Base-by-base conservation (phyloP, 2,888 invertebrate species). In the Metellina segmentata region DNA sequence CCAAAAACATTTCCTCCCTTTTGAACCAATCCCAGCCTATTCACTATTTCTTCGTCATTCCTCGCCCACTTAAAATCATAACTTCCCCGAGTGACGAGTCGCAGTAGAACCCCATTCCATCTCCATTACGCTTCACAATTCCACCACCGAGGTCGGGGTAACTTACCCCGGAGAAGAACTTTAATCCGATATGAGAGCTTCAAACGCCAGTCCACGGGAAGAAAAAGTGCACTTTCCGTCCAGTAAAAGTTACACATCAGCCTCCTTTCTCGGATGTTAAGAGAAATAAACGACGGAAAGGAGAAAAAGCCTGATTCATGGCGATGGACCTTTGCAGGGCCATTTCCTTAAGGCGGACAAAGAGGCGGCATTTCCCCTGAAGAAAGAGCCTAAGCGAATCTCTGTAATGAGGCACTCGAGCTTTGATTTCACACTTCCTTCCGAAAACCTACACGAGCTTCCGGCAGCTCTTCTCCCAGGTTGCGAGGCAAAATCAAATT, bases 381-480 rank as follows among this genome's bases (percentile, higher is more conserved):
- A 61, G 34, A 70, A 78, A 70, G 70, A 78, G 51, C 20, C 74
- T 53, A 85, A 85, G 34, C 75, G 74, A 85, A 85, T 75, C 74
- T 74, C 85, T 61, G 77, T 85, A 86, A 86, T 86, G 86, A 86
- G 69, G 61, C 78, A 69, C 86, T 86, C 75, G 86, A 78, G 78
- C 70, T 86, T 86, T 86, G 86, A 88, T 88, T 34, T 88, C 77
- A 71, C 88, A 81, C 74, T 88, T 88, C 88, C 88, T 74, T 81
- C 88, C 88, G 61, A 88, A 74, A 81, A 88, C 69, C 81, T 70
- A 81, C 81, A 75, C 61, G 34, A 48, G 34, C 79, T 79, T 87
- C 86, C 86, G 86, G 79, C 16, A 13, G 20, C 61, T 61, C 49
- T 8, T 61, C 19, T 61, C 61, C 75, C 34, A 34, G 75, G 61